A percentile compares a stretch with the other conserved stretches of the same genome.
Evolutionary conservation across 2,797 vertebrate species (phyloP).

Genomic region (Hippocampus kuda): DNA sequence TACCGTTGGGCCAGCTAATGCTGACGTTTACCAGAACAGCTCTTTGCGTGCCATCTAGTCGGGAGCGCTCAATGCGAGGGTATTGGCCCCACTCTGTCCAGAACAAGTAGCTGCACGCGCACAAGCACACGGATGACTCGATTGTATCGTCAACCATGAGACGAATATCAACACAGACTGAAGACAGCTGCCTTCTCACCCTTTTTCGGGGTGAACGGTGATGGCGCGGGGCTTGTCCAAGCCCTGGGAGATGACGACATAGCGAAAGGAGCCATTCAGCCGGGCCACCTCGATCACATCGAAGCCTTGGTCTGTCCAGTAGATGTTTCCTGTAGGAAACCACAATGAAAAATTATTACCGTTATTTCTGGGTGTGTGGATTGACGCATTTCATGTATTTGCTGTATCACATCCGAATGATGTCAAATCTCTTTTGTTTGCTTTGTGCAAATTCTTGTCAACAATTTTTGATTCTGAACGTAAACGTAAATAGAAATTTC

Average conservation of each 20-base stretch:
- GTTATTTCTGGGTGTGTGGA: not conserved
- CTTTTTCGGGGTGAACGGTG: constrained; percentile 88
- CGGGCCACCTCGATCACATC: constrained; percentile 95
- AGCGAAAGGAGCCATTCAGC: constrained; percentile 93
- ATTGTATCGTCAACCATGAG: constrained; percentile 11
- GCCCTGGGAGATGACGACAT: constrained; percentile 92
- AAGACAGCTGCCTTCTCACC: constrained; percentile 64
- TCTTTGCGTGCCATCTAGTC: constrained; percentile 81
- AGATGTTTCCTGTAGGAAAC: constrained; percentile 81
- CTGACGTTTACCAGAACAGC: constrained; percentile 86
- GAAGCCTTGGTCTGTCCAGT: constrained; percentile 97
- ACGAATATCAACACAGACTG: constrained; percentile 12
- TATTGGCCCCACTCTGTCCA: constrained; percentile 99
- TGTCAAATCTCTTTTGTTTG: too few species aligned
- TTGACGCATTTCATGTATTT: not conserved
- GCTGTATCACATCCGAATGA: not conserved
- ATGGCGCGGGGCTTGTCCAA: constrained; percentile 95
- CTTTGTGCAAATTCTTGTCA: too few species aligned
- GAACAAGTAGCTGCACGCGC: constrained; percentile 79
- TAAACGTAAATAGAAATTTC: too few species aligned
- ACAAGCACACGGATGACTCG: constrained; percentile 14
- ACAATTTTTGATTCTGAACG: too few species aligned
- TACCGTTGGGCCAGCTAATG: constrained; percentile 97
- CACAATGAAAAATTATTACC: not conserved
- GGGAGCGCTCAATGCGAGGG: constrained; percentile 90